Percentiles rank a stretch among this genome's conserved stretches.
Evolutionary conservation across 2,113 vertebrate genomes (phyloP).

Genomic region (Amia ocellicauda): DNA sequence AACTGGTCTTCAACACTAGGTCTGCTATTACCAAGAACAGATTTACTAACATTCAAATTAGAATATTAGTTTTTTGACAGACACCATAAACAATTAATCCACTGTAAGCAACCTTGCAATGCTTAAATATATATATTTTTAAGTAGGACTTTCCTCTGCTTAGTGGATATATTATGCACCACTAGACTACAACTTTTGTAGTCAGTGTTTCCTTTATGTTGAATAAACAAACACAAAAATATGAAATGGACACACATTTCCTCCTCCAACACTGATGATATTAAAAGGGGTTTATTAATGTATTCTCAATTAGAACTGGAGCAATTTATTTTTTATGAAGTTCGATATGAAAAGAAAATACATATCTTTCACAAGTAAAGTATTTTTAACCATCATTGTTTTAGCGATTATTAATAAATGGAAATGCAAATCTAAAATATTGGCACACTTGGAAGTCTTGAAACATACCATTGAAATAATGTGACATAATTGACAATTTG

Average conservation of each 20-base stretch:
- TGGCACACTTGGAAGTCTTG: neutral
- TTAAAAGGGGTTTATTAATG: slow-evolving; percentile 7
- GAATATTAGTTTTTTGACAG: slow-evolving; percentile 1
- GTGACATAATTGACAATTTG: slow-evolving; percentile 4
- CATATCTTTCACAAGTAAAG: slow-evolving; percentile 2
- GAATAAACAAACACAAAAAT: no score
- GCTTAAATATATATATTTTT: no score
- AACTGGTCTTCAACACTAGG: no score
- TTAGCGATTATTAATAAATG: neutral
- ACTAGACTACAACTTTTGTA: neutral
- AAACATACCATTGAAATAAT: neutral
- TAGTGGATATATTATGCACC: neutral
- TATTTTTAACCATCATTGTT: slow-evolving; percentile 1
- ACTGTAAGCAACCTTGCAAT: neutral
- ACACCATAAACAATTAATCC: neutral
- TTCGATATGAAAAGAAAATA: slow-evolving; percentile 2
- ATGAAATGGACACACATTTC: no score
- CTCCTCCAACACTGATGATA: neutral
- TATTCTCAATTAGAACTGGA: slow-evolving; percentile 10
- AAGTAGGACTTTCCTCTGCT: no score
- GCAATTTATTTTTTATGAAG: slow-evolving; percentile 7
- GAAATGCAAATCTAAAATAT: neutral
- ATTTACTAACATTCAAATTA: slow-evolving; percentile 6
- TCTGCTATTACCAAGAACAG: neutral
- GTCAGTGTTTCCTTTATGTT: neutral